These are phyloP conservation scores for Diabrotica balteata DNA, from an alignment of 2,888 invertebrate species.

Conservation along the genomic window DNA sequence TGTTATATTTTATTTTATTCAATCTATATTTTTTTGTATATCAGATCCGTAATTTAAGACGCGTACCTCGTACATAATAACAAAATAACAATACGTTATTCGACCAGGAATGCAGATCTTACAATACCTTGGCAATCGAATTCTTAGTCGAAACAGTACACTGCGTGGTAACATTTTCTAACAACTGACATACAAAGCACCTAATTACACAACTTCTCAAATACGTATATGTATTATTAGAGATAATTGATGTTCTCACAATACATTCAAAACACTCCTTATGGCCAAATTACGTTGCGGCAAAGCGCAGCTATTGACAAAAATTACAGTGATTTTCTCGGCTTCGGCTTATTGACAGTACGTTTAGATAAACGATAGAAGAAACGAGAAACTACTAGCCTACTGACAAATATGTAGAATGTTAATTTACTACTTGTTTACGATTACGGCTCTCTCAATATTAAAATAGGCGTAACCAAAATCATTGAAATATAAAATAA, in stretches of 20 bases:
- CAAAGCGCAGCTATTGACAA: conserved; percentile 10
- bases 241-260: conserved; percentile 10
- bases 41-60: no score
- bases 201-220: conserved; percentile 14
- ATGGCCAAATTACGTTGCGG: conserved; percentile 1
- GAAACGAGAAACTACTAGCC: not conserved
- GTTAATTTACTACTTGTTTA: no score
- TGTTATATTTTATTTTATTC: no score
- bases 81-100: not conserved
- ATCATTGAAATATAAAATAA: no score
- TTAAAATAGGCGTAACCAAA: no score
- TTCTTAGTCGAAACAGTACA: conserved; percentile 1
- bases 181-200: conserved; percentile 12
- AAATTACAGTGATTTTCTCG: conserved; percentile 17
- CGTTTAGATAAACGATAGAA: not conserved
- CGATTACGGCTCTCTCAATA: no score
- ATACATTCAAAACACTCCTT: conserved; percentile 10
- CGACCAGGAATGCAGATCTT: not conserved
- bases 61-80: no score
- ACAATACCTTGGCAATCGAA: conserved; percentile 2
- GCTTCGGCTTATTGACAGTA: not conserved
- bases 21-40: no score
- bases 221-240: conserved; percentile 19
- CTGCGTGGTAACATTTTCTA: not conserved
- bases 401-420: no score